Evolutionary conservation across 1,140 invertebrate species (phyloP), one percentile per base, ranked within the genome.

Genomic region (Drosophila punjabiensis): DNA sequence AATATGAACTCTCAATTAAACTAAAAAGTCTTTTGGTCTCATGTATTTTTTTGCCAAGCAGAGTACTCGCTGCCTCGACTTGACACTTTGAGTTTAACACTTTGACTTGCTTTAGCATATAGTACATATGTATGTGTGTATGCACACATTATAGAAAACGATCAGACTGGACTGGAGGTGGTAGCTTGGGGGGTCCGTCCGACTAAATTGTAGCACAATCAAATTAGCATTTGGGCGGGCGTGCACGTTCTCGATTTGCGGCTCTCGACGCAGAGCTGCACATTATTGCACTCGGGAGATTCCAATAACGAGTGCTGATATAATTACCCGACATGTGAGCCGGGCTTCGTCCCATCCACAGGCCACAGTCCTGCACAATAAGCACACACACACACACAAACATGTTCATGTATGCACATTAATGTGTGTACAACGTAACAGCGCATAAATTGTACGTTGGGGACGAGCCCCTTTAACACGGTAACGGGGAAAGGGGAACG

Each of bases 251-350:
- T 35, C 69, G 80, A 50, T 66, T 68, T 43, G 50, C 43, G 71
- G 69, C 43, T 47, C 64, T n/a, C 14, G 41, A 37, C 13, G 75
- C 33, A 47, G 14, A 60, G 24, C 33, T 62, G 56, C 75, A 43
- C 58, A 47, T 70, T 78, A 78, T 86, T 78, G 67, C 76, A 76
- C 83, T 73, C 83, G 74, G 60, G 83, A 86, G 80, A 73, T 69
- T 80, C 41, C 66, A 73, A 55, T 82, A 87, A 69, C 80, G 74
- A 82, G 76, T 71, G 69, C 64, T 79, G 66, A 84, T 84, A 79
- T 80, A 84, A 83, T 83, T 84, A 80, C 55, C 39, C 60, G 76
- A 64, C 77, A 84, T 76, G 70, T 62, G 76, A 80, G 64, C 58
- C 43, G 33, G 30, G 30, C 68, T 32, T 16, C 20, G 32, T 8